Conservation (phyloP, 1,140 invertebrate genomes). For the Pseudachorutes palmiensis region DNA sequence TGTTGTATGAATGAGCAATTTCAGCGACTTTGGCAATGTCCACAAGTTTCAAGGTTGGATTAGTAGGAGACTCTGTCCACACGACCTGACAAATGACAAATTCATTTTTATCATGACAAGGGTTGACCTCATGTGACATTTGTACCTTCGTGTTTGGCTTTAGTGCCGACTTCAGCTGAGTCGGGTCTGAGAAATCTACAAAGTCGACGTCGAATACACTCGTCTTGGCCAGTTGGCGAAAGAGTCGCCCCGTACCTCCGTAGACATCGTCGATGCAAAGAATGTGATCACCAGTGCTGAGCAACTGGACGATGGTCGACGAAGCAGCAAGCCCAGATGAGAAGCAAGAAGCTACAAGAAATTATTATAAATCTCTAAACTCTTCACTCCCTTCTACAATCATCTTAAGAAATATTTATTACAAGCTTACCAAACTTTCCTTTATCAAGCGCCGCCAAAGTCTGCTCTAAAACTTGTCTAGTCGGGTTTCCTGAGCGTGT, state of each 20-base stretch:
- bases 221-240: conserved; percentile 42
- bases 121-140: neutral
- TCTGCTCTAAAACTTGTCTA: conserved; percentile 76
- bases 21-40: conserved; percentile 73
- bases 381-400: too few relatives aligned
- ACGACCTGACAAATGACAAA: conserved; percentile 57
- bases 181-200: conserved; percentile 66
- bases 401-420: neutral
- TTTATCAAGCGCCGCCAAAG: conserved; percentile 80
- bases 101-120: conserved; percentile 6
- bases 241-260: conserved; percentile 72
- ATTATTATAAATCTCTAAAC: conserved; percentile 10
- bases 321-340: conserved; percentile 83
- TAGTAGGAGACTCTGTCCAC: conserved; percentile 97
- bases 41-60: conserved; percentile 83
- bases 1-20: conserved; percentile 50
- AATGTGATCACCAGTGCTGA: conserved; percentile 82
- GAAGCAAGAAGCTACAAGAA: conserved; percentile 56
- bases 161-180: conserved; percentile 60
- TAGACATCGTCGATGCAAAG: conserved; percentile 89
- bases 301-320: conserved; percentile 61
- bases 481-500: conserved; percentile 91
- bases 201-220: conserved; percentile 66
- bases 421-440: conserved; percentile 63
- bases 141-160: conserved; percentile 75